These are phyloP conservation scores for Edolisoma coerulescens DNA, from an alignment of 2,113 vertebrate species.

Conservation along the genomic window DNA sequence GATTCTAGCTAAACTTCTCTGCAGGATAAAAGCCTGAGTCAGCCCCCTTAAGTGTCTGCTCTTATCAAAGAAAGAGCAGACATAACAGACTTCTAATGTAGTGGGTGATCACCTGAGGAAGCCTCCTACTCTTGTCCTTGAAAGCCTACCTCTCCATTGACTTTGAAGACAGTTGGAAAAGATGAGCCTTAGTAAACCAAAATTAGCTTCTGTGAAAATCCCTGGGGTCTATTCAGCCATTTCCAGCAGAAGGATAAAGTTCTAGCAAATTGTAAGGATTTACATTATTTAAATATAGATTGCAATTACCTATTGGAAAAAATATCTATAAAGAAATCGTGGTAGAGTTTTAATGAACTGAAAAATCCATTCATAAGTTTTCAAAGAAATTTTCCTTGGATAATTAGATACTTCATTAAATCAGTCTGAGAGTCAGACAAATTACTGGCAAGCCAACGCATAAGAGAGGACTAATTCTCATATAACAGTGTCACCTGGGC, in stretches of 20 bases:
- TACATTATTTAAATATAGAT: background rate
- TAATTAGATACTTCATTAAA: conserved; percentile 25
- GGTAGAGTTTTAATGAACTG: background rate
- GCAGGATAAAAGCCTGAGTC: background rate
- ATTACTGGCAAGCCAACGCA: background rate
- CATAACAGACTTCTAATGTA: background rate
- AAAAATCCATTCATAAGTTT: conserved; percentile 16
- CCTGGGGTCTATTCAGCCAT: background rate
- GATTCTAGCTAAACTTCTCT: background rate
- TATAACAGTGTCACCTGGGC: background rate
- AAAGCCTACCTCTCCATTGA: background rate
- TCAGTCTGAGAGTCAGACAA: background rate
- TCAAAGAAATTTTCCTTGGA: background rate
- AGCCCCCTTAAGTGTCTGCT: background rate
- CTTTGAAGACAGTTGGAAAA: background rate
- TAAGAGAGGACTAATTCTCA: background rate
- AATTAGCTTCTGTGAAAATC: background rate
- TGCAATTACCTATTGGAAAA: background rate
- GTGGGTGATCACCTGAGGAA: background rate
- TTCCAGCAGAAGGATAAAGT: background rate
- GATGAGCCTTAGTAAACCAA: background rate
- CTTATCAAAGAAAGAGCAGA: background rate
- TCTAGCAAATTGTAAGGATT: background rate
- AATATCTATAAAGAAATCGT: background rate
- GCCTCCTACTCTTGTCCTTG: background rate